These are phyloP conservation scores for Brachionus sp. DNA, from an alignment of 1,140 invertebrate species.

Conservation along the genomic window DNA sequence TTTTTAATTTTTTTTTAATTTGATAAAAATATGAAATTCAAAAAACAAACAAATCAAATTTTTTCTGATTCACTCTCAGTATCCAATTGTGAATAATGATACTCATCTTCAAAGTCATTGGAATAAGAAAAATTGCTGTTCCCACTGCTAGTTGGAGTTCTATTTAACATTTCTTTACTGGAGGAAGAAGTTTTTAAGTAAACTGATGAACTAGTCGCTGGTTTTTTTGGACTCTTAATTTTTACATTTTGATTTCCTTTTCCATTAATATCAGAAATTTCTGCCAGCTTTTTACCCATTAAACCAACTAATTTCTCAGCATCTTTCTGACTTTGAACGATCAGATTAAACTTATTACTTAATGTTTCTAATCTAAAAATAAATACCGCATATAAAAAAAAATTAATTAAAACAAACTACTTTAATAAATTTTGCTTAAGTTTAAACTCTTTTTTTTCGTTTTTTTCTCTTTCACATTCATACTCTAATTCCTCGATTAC, in stretches of 20 bases:
- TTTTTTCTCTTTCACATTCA: neutral
- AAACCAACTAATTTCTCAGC: neutral
- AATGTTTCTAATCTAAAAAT: neutral
- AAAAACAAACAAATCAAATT: neutral
- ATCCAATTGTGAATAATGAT: neutral
- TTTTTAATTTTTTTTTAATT: no score
- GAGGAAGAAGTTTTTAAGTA: neutral
- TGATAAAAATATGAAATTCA: neutral
- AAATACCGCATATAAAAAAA: neutral
- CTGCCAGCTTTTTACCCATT: neutral
- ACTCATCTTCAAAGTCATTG: neutral
- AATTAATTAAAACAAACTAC: neutral
- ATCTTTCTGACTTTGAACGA: neutral
- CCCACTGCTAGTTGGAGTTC: neutral
- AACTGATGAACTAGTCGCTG: neutral
- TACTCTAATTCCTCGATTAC: neutral
- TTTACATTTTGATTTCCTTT: neutral
- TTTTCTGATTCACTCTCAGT: neutral
- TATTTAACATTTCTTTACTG: neutral
- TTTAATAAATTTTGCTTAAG: neutral
- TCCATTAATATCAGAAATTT: neutral
- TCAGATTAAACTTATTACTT: neutral
- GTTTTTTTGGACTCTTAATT: neutral
- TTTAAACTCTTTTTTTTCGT: conserved; percentile 32
- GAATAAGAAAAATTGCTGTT: neutral